These are phyloP conservation scores for Oreotrochilus melanogaster DNA, from an alignment of 2,113 vertebrate species.

Conservation along the genomic window DNA sequence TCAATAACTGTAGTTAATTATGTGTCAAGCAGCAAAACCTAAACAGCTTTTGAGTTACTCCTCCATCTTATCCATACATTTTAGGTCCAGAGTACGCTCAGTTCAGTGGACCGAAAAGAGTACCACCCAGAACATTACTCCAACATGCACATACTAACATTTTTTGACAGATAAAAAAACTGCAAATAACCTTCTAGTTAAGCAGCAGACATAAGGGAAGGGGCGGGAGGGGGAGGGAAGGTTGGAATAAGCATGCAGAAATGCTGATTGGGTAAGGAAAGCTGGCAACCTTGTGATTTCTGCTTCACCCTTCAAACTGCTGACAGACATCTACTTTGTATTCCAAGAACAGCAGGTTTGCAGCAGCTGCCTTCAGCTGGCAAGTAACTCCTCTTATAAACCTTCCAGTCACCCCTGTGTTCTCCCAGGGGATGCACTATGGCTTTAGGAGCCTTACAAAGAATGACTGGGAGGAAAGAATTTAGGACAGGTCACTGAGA, in stretches of 20 bases:
- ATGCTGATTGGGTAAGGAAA: neutral
- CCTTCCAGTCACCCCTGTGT: neutral
- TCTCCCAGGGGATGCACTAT: neutral
- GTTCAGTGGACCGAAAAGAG: neutral
- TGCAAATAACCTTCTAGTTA: neutral
- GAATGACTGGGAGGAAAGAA: neutral
- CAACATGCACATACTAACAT: neutral
- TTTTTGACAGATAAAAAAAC: neutral
- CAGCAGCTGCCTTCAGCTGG: slow-evolving; percentile 4
- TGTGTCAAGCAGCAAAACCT: neutral
- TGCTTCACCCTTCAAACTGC: neutral
- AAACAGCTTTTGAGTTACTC: neutral
- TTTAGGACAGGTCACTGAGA: neutral
- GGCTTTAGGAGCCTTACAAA: neutral
- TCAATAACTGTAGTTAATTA: neutral
- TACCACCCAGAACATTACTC: neutral
- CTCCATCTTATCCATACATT: neutral
- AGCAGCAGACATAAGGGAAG: neutral
- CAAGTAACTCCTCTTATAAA: neutral
- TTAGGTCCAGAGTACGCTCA: neutral
- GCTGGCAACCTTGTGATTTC: neutral
- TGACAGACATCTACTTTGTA: neutral
- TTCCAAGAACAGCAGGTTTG: neutral
- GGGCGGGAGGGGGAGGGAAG: too few species aligned
- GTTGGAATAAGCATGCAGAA: neutral